Evolutionary conservation across 1,140 invertebrate genomes (phyloP).

Genomic region (Phymastichus coffea): DNA sequence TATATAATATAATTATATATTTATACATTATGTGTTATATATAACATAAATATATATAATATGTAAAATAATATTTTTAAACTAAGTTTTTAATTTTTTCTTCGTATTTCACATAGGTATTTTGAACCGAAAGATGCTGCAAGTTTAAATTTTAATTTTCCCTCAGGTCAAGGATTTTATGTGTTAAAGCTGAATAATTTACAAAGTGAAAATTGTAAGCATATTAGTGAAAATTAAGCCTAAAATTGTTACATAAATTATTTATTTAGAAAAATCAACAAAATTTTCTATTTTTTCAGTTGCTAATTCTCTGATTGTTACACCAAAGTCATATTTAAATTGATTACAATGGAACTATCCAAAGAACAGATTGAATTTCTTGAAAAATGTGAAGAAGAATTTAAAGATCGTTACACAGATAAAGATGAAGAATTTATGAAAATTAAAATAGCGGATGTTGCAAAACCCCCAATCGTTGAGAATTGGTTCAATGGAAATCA

Average conservation of each 20-base stretch:
- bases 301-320: slow-evolving; percentile 38
- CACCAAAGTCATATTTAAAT: slow-evolving; percentile 35
- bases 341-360: slow-evolving; percentile 19
- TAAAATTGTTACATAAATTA: no score
- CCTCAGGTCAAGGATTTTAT: slow-evolving; percentile 42
- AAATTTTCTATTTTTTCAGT: slow-evolving; percentile 32
- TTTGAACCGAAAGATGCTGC: slow-evolving; percentile 42
- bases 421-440: slow-evolving; percentile 56
- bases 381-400: slow-evolving; percentile 58
- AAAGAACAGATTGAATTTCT: slow-evolving; percentile 49
- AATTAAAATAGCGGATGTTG: slow-evolving; percentile 41
- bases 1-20: background rate
- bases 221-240: no score
- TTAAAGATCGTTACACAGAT: slow-evolving; percentile 57
- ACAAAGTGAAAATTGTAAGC: slow-evolving; percentile 45
- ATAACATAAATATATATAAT: background rate
- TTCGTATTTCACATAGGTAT: slow-evolving; percentile 34
- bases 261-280: no score
- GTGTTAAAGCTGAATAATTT: slow-evolving; percentile 42
- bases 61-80: background rate
- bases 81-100: background rate
- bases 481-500: slow-evolving; percentile 51
- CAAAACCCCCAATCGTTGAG: slow-evolving; percentile 56
- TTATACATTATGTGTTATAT: background rate
- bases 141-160: slow-evolving; percentile 25